These are phyloP conservation scores for Cyanoderma ruficeps DNA, from an alignment of 2,113 vertebrate genomes.

Conservation along the genomic window DNA sequence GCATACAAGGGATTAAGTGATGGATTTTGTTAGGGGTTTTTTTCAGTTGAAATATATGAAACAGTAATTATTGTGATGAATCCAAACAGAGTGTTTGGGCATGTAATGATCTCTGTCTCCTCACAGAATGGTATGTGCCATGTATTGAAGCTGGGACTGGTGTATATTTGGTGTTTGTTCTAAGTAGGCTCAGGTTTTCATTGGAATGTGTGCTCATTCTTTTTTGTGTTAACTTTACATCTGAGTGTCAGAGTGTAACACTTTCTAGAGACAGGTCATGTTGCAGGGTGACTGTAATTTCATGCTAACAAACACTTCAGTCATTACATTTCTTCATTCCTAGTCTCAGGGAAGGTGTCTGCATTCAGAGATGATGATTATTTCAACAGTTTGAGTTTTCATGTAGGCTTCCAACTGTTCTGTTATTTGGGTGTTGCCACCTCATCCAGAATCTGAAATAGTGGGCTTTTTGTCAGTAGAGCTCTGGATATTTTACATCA, in stretches of 20 bases:
- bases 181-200: neutral
- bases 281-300: neutral
- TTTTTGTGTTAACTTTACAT: neutral
- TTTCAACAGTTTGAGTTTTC: neutral
- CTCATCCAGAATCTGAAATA: neutral
- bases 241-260: neutral
- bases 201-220: fast-evolving
- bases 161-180: neutral
- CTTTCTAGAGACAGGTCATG: neutral
- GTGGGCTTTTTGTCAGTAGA: neutral
- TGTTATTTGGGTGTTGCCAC: neutral
- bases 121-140: neutral
- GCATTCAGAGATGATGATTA: neutral
- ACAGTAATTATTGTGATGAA: neutral
- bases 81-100: neutral
- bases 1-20: neutral
- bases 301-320: neutral
- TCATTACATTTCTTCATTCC: neutral
- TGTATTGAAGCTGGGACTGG: neutral
- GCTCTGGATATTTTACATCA: neutral
- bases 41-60: neutral
- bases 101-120: neutral
- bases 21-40: neutral
- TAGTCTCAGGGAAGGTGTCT: neutral
- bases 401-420: neutral